Percentiles rank a stretch among this genome's conserved stretches.
Evolutionary conservation across 2,888 invertebrate genomes (phyloP).

Genomic region (Ethmia dodecea): DNA sequence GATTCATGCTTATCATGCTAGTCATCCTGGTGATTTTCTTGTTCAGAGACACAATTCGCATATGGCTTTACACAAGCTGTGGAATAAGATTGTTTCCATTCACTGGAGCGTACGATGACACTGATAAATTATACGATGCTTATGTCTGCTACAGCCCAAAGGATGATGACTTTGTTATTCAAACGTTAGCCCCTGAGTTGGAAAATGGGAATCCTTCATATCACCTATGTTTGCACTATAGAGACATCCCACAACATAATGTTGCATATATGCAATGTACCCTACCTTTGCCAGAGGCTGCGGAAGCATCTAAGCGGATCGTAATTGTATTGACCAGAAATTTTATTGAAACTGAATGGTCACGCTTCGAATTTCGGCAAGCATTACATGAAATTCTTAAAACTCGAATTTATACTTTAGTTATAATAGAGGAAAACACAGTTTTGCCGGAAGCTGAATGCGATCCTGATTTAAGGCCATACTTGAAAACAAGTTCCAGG

Average conservation of each 20-base stretch:
- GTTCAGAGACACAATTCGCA: constrained; percentile 89
- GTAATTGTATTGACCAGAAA: constrained; percentile 91
- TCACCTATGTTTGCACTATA: constrained; percentile 91
- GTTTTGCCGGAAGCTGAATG: constrained; percentile 88
- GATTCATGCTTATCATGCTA: constrained; percentile 86
- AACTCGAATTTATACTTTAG: constrained; percentile 88
- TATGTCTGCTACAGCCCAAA: constrained; percentile 95
- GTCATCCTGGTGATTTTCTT: constrained; percentile 88
- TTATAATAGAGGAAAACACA: constrained; percentile 91
- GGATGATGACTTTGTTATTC: constrained; percentile 93
- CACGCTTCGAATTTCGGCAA: constrained; percentile 91
- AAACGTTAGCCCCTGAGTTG: constrained; percentile 89
- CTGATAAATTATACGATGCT: constrained; percentile 94
- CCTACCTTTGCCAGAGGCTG: constrained; percentile 89
- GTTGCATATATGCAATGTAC: constrained; percentile 82
- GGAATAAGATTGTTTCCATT: constrained; percentile 89
- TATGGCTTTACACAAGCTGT: constrained; percentile 92
- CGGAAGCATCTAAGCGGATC: constrained; percentile 91
- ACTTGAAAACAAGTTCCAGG: constrained; percentile 90
- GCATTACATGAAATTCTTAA: constrained; percentile 92
- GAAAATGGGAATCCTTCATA: constrained; percentile 89
- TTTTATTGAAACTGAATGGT: constrained; percentile 96
- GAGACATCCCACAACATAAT: constrained; percentile 87
- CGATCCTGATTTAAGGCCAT: constrained; percentile 91
- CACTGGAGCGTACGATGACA: constrained; percentile 84